A percentile compares a stretch with the other conserved stretches of the same genome.
These are phyloP conservation scores for Poeciliopsis presidionis DNA, from an alignment of 2,797 vertebrate species.

Conservation along the genomic window DNA sequence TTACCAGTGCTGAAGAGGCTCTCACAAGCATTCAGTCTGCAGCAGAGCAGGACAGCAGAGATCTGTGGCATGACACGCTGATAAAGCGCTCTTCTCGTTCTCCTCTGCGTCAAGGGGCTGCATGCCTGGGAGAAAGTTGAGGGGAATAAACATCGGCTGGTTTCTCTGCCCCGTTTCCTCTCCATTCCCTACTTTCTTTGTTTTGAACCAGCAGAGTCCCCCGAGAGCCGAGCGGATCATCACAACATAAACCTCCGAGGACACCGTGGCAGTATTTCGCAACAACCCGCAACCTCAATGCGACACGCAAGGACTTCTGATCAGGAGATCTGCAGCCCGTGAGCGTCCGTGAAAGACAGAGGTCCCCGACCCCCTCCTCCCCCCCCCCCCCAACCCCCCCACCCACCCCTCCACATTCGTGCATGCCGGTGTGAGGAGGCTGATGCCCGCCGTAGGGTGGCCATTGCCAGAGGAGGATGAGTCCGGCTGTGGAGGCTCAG, in stretches of 20 bases:
- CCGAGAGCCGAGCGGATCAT: conserved; percentile 23
- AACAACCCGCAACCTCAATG: conserved; percentile 7
- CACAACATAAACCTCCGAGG: conserved; percentile 19
- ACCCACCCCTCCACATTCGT: conserved; percentile 41
- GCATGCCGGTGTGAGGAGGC: conserved; percentile 75
- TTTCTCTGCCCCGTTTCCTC: conserved; percentile 45
- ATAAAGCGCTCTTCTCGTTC: conserved; percentile 20
- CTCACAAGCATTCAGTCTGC: conserved; percentile 54
- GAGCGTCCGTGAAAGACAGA: conserved; percentile 14
- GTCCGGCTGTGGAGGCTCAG: conserved; percentile 92
- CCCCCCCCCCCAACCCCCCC: too few species aligned
- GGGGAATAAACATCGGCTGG: conserved; percentile 27
- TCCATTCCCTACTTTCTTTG: conserved; percentile 63
- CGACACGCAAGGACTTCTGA: conserved; percentile 16
- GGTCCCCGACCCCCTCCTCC: too few species aligned
- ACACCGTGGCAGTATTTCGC: conserved; percentile 16
- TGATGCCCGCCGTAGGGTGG: conserved; percentile 84
- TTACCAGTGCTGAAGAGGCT: conserved; percentile 66
- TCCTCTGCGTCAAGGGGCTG: conserved; percentile 4
- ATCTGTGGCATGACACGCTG: conserved; percentile 3
- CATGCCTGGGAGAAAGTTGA: neutral
- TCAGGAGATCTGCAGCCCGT: conserved; percentile 31
- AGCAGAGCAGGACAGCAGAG: conserved; percentile 47
- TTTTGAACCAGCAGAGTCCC: conserved; percentile 52
- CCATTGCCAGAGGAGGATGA: conserved; percentile 88